phyloP scores from a whole-genome alignment of 2,113 vertebrate genomes.

The Catharus bicknelli region DNA sequence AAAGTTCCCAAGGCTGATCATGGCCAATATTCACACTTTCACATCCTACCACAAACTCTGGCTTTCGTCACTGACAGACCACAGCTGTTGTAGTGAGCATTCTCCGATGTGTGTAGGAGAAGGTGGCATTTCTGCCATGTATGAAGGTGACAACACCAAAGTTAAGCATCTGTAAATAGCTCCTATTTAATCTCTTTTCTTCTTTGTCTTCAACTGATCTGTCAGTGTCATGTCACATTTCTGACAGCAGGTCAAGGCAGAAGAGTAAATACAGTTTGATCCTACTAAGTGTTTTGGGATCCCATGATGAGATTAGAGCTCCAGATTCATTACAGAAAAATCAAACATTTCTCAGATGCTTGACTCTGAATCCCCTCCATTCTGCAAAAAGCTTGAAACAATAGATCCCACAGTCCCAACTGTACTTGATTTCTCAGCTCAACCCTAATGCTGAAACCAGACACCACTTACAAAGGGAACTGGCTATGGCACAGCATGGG shows the following conservation, averaged over 20 bases:
- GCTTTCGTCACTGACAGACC: not conserved
- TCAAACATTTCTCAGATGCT: not conserved
- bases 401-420: not conserved
- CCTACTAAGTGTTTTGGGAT: not conserved
- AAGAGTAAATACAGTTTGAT: not conserved
- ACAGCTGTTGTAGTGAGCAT: constrained; percentile 17
- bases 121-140: not conserved
- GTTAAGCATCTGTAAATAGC: constrained; percentile 19
- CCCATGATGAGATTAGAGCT: not conserved
- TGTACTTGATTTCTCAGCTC: not conserved
- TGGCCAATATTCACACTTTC: constrained; percentile 25
- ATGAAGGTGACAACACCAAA: constrained; percentile 1
- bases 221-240: not conserved
- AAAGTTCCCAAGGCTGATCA: not conserved
- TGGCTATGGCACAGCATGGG: rapidly evolving
- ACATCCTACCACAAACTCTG: constrained; percentile 16
- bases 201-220: not conserved
- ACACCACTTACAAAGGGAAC: not conserved
- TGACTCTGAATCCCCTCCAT: not conserved
- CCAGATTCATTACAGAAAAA: not conserved
- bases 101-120: not conserved
- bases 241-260: not conserved
- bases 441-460: not conserved
- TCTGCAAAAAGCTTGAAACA: not conserved
- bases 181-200: not conserved